Conservation (phyloP, 2,113 vertebrate genomes). For the Barnardius zonarius region DNA sequence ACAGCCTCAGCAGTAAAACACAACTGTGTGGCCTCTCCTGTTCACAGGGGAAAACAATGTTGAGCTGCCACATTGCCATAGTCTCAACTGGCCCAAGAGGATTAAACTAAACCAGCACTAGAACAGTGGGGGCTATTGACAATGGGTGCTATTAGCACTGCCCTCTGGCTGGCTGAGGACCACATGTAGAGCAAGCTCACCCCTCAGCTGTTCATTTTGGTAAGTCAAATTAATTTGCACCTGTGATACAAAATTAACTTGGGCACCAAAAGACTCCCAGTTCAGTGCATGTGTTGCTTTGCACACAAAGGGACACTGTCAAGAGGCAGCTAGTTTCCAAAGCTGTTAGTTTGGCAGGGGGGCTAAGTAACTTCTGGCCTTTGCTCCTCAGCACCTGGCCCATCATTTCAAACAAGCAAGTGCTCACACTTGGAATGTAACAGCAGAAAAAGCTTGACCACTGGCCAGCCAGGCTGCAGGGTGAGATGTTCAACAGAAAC, state of each 20-base stretch:
- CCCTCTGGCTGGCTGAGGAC: background rate
- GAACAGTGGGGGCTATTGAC: slow-evolving; percentile 14
- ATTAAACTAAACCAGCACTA: slow-evolving; percentile 38
- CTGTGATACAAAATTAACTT: slow-evolving; percentile 57
- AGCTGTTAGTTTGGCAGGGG: background rate
- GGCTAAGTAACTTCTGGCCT: background rate
- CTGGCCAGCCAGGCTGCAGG: background rate
- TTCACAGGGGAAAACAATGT: background rate
- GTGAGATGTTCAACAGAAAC: background rate
- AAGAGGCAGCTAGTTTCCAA: background rate
- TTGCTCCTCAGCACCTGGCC: background rate
- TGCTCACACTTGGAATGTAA: rapidly evolving
- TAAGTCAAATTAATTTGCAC: slow-evolving; percentile 62
- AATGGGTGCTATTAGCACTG: background rate
- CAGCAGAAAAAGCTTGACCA: background rate
- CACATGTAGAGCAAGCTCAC: slow-evolving; percentile 33
- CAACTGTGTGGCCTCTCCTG: background rate
- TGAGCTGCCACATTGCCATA: background rate
- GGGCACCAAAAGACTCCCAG: background rate
- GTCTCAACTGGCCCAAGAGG: background rate
- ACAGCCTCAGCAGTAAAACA: background rate
- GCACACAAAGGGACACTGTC: slow-evolving; percentile 41
- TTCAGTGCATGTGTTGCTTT: slow-evolving; percentile 23
- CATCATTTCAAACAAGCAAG: background rate
- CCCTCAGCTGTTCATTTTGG: slow-evolving; percentile 54